Conservation (phyloP, 2,113 vertebrate genomes). For the Upupa epops region DNA sequence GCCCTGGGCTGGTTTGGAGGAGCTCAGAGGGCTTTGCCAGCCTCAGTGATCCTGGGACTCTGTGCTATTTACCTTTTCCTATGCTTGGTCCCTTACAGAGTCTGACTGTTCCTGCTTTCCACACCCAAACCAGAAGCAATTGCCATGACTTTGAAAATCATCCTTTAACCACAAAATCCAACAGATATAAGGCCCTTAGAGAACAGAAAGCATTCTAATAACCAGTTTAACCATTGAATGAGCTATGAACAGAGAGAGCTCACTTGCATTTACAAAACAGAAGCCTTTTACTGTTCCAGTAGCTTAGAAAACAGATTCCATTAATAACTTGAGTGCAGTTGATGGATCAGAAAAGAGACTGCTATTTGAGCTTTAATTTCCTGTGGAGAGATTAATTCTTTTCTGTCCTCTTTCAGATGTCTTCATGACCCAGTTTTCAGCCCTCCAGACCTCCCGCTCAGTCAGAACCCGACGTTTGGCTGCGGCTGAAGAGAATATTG, state of each 20-base stretch:
- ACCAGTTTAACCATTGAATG: neutral
- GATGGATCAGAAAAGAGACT: neutral
- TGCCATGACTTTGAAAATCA: neutral
- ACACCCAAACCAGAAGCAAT: neutral
- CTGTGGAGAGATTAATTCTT: neutral
- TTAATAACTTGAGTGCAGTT: neutral
- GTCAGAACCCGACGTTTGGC: slow-evolving; percentile 93
- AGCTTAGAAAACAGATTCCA: neutral
- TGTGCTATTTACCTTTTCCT: neutral
- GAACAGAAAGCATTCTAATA: neutral
- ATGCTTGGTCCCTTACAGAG: neutral
- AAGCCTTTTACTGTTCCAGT: neutral
- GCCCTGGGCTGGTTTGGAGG: too few relatives aligned
- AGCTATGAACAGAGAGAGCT: neutral
- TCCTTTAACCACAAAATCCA: neutral
- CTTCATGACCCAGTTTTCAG: slow-evolving; percentile 99
- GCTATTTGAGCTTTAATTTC: neutral
- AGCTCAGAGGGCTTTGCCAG: too few relatives aligned
- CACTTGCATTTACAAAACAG: rapidly evolving
- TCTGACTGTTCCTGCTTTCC: neutral
- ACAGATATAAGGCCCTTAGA: neutral
- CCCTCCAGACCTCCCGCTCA: slow-evolving; percentile 93
- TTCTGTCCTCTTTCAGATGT: slow-evolving; percentile 81
- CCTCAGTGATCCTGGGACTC: too few relatives aligned
- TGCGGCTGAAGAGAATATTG: slow-evolving; percentile 93